Base-by-base conservation (phyloP, 2,797 vertebrate species). In the Phrynocephalus forsythii region DNA sequence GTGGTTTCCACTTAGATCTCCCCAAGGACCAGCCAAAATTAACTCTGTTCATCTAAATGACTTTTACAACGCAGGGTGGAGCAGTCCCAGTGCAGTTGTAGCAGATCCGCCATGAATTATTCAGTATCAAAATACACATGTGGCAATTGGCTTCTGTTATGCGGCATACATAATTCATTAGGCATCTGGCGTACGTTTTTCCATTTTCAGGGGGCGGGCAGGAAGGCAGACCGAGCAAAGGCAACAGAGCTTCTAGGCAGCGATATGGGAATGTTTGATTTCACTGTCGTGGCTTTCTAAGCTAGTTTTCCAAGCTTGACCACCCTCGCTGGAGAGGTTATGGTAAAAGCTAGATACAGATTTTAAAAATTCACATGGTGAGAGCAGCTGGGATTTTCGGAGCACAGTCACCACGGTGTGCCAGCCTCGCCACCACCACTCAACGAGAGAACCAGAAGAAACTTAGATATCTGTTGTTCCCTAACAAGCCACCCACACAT, bases 81-180 rank as follows among this genome's bases (percentile, higher is more conserved):
- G 91, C 79, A 66, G 50, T 92, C 92, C 89, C 84, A 88, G 13
- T 90, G 63, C 89, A 93, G 81, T 91, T 90, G 80, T 83, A 91
- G 28, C 79, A 93, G 89, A 94, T 95, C 88, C 94, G 24, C 69
- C 60, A 90, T 95, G 79, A 94, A 96, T 96, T 96, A 96, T 95
- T 97, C 91, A 95, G 89, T 91, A 93, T 88, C 81, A 91, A 93
- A 94, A 94, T 87, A 93, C 93, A 95, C 56, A 69, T 91, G 89
- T 94, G 92, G 94, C 92, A 94, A 93, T 92, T 94, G 92, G 86
- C 85, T 92, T 95, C 88, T 93, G 66, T 94, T 95, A 91, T 90
- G 56, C 71, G 87, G 87, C 92, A 94, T 95, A 56, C 90, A 94
- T 95, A 92, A 96, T 96, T 96, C 88, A 96, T 94, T 90, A 95